These are phyloP conservation scores for Pteromalus puparum DNA, from an alignment of 1,140 invertebrate species.

Conservation along the genomic window DNA sequence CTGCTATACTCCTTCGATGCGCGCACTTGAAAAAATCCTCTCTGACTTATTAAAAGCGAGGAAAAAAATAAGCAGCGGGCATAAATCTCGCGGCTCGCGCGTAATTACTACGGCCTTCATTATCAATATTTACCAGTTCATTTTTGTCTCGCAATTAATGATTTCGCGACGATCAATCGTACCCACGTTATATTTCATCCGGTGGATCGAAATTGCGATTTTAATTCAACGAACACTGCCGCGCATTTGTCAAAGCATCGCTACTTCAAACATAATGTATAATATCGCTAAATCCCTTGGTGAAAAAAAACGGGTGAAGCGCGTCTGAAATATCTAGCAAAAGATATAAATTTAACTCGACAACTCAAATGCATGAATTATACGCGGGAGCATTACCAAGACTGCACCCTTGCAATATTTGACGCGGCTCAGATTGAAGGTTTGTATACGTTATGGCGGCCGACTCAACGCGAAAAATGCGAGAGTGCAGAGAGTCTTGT, in stretches of 20 bases:
- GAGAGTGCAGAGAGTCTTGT: too few species aligned
- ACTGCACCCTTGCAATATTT: too few species aligned
- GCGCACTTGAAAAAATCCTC: conserved; percentile 34
- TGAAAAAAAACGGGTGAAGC: too few species aligned
- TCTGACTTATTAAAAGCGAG: conserved; percentile 48
- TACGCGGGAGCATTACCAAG: too few species aligned
- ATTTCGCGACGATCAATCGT: conserved; percentile 23
- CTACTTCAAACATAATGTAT: conserved; percentile 47
- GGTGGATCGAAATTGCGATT: background rate
- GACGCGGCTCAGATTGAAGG: too few species aligned
- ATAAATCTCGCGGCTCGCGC: conserved; percentile 44
- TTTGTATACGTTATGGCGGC: too few species aligned
- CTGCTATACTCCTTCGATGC: conserved; percentile 28
- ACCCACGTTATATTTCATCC: conserved; percentile 1
- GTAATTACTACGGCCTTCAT: conserved; percentile 50
- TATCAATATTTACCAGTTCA: conserved; percentile 53
- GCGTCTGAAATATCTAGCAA: too few species aligned
- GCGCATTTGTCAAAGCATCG: conserved; percentile 21
- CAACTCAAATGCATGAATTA: too few species aligned
- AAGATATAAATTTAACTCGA: too few species aligned
- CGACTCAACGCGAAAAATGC: too few species aligned
- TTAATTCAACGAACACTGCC: background rate
- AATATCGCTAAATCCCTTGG: too few species aligned
- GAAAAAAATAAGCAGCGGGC: conserved; percentile 27
- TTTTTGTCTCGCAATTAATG: conserved; percentile 46